Percentiles rank a stretch among this genome's conserved stretches.
Evolutionary conservation across 2,888 invertebrate species (phyloP).

Genomic region (Steinernema hermaphroditum): DNA sequence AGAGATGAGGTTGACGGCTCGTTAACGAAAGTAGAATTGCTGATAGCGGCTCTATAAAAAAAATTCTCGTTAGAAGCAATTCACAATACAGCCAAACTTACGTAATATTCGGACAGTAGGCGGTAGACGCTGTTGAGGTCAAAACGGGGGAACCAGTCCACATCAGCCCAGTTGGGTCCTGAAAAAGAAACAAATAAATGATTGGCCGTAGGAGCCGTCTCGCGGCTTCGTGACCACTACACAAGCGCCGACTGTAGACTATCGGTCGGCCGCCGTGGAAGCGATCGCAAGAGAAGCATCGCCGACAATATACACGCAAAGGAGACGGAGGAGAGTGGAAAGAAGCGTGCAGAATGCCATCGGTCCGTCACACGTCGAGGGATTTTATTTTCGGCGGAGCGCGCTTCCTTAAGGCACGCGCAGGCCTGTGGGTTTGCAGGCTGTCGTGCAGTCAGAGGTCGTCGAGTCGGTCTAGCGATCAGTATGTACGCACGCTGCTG

Average conservation of each 20-base stretch:
- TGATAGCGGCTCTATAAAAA: not conserved
- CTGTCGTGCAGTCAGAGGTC: not conserved
- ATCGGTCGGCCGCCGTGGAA: not conserved
- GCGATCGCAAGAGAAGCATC: slow-evolving; percentile 4
- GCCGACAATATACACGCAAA: slow-evolving; percentile 1
- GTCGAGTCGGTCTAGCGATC: not conserved
- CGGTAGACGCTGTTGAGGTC: not conserved
- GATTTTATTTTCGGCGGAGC: no score
- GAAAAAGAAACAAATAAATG: not conserved
- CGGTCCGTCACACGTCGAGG: no score
- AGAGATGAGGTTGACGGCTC: slow-evolving; percentile 17
- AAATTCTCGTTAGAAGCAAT: not conserved
- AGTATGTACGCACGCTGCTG: slow-evolving; percentile 13
- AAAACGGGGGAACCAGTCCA: slow-evolving; percentile 11
- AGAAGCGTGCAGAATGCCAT: slow-evolving; percentile 22
- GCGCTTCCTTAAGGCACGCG: slow-evolving; percentile 1
- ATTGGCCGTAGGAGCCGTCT: not conserved
- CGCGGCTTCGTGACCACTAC: not conserved
- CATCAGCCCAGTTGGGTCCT: slow-evolving; percentile 2
- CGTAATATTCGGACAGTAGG: not conserved
- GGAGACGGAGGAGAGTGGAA: not conserved
- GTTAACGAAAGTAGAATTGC: not conserved
- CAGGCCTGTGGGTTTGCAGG: slow-evolving; percentile 10
- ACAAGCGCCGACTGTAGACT: slow-evolving; percentile 16
- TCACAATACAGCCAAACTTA: not conserved